Percentiles rank a stretch among this genome's conserved stretches.
Conservation (phyloP, 2,888 invertebrate genomes). For the Cenopis cana region DNA sequence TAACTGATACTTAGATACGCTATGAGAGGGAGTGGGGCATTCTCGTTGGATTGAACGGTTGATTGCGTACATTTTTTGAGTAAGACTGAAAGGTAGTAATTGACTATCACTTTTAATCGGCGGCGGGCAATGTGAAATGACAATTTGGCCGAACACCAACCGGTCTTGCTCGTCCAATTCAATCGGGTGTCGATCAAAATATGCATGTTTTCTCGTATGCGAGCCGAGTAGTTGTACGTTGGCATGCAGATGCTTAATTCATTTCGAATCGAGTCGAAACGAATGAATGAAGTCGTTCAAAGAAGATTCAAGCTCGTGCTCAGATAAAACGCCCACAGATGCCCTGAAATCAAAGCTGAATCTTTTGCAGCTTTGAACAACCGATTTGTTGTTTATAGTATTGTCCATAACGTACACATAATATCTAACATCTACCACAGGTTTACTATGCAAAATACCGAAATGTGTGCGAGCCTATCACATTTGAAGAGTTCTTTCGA, state of each 20-base stretch:
- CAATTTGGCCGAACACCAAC: slow-evolving; percentile 60
- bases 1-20: too few relatives aligned
- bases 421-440: too few relatives aligned
- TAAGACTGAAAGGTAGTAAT: not conserved
- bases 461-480: too few relatives aligned
- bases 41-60: too few relatives aligned
- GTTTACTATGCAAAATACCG: too few relatives aligned
- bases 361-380: not conserved
- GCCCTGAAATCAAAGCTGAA: not conserved
- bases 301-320: not conserved
- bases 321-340: too few relatives aligned
- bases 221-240: not conserved
- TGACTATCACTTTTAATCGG: slow-evolving; percentile 12
- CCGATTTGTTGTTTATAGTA: too few relatives aligned
- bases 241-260: not conserved
- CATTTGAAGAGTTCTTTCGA: too few relatives aligned
- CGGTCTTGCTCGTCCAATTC: slow-evolving; percentile 61
- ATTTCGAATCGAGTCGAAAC: not conserved
- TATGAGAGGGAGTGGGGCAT: too few relatives aligned
- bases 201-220: not conserved
- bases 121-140: slow-evolving; percentile 53
- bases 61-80: not conserved
- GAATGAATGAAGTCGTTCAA: not conserved
- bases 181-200: slow-evolving; percentile 48
- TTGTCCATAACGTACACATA: too few relatives aligned